These are phyloP conservation scores for Ptilodon capucinus DNA, from an alignment of 2,888 invertebrate species.

Conservation along the genomic window DNA sequence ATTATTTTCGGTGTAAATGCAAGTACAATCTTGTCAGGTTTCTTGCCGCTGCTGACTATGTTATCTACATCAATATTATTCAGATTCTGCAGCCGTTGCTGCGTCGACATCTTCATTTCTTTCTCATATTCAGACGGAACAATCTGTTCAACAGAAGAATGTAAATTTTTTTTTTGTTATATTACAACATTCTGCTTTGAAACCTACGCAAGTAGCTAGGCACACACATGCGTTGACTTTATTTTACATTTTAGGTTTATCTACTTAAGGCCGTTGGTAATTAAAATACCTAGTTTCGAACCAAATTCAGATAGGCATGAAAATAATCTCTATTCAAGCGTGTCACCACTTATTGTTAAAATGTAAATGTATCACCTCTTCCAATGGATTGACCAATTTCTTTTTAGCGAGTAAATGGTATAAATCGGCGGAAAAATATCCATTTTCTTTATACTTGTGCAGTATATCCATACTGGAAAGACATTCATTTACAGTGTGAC, in stretches of 20 bases:
- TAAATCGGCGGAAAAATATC: constrained; percentile 68
- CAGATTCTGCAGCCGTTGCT: constrained; percentile 57
- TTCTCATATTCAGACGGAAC: constrained; percentile 65
- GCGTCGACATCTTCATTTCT: constrained; percentile 64
- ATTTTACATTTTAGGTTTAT: too few species aligned
- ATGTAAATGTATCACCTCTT: constrained; percentile 46
- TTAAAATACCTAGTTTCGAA: too few species aligned
- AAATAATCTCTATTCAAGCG: too few species aligned
- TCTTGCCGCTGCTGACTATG: constrained; percentile 41
- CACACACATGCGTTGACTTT: too few species aligned
- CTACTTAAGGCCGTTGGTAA: too few species aligned
- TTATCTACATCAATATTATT: constrained; percentile 59
- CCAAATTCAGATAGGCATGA: neutral
- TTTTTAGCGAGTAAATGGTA: constrained; percentile 68
- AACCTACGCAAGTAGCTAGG: too few species aligned
- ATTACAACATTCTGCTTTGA: too few species aligned
- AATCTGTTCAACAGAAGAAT: constrained; percentile 44
- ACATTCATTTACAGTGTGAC: constrained; percentile 15
- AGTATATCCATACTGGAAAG: constrained; percentile 63
- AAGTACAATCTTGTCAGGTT: constrained; percentile 46
- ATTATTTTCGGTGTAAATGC: constrained; percentile 77
- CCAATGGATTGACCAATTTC: constrained; percentile 45
- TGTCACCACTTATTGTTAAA: neutral
- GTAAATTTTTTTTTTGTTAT: too few species aligned
- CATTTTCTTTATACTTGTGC: constrained; percentile 68